These are phyloP conservation scores for Apis florea DNA, from an alignment of 1,140 invertebrate genomes.

Conservation along the genomic window DNA sequence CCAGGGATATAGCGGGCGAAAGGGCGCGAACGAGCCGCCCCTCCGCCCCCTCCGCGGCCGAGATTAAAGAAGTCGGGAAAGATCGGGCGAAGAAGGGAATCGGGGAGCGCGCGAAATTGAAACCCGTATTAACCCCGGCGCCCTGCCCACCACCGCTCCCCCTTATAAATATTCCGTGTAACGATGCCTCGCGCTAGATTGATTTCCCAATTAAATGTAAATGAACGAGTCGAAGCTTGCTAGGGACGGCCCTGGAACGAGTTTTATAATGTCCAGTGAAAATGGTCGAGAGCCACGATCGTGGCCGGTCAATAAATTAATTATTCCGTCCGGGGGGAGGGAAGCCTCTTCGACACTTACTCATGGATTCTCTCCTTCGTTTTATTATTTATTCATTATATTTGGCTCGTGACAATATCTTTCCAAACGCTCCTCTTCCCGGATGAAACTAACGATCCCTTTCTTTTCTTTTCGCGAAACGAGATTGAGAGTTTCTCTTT, in stretches of 20 bases:
- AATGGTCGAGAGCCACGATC: conserved; percentile 41
- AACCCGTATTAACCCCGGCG: conserved; percentile 44
- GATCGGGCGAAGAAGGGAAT: conserved; percentile 37
- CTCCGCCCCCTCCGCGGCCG: background rate
- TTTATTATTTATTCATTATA: no score
- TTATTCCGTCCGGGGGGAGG: conserved; percentile 38
- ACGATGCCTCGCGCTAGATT: conserved; percentile 62
- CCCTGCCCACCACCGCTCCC: conserved; percentile 30
- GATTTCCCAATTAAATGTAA: conserved; percentile 69
- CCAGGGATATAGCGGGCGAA: conserved; percentile 39
- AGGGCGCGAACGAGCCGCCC: conserved; percentile 15
- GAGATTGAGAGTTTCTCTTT: no score
- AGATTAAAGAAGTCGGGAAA: conserved; percentile 51
- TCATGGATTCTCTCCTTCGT: conserved; percentile 59
- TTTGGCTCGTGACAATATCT: no score
- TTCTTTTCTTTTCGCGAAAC: no score
- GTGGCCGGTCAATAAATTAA: conserved; percentile 62
- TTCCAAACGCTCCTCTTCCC: no score
- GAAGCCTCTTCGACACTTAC: conserved; percentile 64
- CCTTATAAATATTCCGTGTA: conserved; percentile 67
- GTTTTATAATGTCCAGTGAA: conserved; percentile 56
- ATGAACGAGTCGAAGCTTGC: conserved; percentile 50
- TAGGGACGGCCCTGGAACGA: background rate
- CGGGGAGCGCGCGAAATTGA: conserved; percentile 51
- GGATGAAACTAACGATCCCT: no score